These are phyloP conservation scores for Tillus elongatus DNA, from an alignment of 2,888 invertebrate species.

Conservation along the genomic window DNA sequence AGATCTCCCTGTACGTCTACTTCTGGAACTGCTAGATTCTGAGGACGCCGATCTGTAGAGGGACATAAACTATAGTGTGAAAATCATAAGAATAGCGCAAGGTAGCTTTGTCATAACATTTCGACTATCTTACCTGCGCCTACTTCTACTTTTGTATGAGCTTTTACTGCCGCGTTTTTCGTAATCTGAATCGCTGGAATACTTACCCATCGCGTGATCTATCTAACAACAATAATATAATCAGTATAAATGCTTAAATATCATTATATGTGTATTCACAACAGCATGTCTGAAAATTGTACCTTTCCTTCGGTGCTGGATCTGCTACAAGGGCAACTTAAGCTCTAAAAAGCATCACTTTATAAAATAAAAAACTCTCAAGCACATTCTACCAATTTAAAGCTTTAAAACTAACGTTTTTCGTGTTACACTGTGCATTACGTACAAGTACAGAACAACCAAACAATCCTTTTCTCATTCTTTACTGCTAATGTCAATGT, in stretches of 20 bases:
- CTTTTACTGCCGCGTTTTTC: conserved; percentile 36
- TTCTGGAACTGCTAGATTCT: conserved; percentile 31
- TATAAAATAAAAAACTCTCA: too few relatives aligned
- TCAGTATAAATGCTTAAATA: background rate
- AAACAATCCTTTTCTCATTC: too few relatives aligned
- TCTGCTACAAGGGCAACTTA: too few relatives aligned
- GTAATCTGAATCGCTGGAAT: conserved; percentile 41
- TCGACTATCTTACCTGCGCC: conserved; percentile 34
- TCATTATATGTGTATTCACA: too few relatives aligned
- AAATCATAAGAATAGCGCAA: background rate
- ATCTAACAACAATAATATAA: conserved; percentile 7
- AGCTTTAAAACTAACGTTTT: too few relatives aligned
- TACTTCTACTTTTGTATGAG: conserved; percentile 34
- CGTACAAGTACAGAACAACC: too few relatives aligned
- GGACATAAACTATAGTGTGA: conserved; percentile 5
- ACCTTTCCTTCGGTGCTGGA: too few relatives aligned
- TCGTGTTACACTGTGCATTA: too few relatives aligned
- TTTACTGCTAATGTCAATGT: too few relatives aligned
- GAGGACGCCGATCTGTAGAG: conserved; percentile 34
- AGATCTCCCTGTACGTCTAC: conserved; percentile 17
- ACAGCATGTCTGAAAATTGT: too few relatives aligned
- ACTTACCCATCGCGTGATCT: conserved; percentile 37
- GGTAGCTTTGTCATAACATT: conserved; percentile 16
- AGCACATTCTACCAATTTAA: too few relatives aligned
- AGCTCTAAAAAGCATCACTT: too few relatives aligned